A percentile compares a stretch with the other conserved stretches of the same genome.
Conservation (phyloP, 1,140 invertebrate species). For the Anastrepha obliqua region DNA sequence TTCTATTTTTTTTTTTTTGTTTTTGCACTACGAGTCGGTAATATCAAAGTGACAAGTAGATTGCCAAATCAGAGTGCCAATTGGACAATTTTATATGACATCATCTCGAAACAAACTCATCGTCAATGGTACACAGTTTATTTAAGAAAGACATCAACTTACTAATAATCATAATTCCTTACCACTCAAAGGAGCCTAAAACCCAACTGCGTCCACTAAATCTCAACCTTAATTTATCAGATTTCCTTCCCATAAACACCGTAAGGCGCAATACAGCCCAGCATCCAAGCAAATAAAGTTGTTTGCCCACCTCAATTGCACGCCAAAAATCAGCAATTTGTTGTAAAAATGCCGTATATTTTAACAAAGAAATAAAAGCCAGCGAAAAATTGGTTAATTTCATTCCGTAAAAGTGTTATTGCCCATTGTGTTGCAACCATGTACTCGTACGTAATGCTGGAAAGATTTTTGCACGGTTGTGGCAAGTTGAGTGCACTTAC, state of each 20-base stretch:
- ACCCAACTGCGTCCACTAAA: not conserved
- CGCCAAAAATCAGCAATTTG: constrained; percentile 42
- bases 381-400: constrained; percentile 24
- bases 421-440: constrained; percentile 42
- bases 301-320: constrained; percentile 38
- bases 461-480: not conserved
- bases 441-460: not conserved
- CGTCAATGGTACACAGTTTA: no score
- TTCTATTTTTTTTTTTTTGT: not conserved
- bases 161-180: not conserved
- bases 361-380: constrained; percentile 18
- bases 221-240: constrained; percentile 18
- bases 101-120: no score
- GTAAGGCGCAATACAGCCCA: not conserved
- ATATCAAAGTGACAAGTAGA: not conserved
- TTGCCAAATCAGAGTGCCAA: not conserved
- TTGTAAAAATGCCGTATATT: constrained; percentile 16
- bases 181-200: not conserved
- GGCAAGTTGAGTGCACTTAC: constrained; percentile 41
- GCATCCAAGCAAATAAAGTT: constrained; percentile 33
- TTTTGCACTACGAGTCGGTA: no score
- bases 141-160: not conserved
- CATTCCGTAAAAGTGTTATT: constrained; percentile 35
- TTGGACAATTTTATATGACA: no score
- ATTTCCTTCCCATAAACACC: not conserved